These are phyloP conservation scores for Pituophis catenifer DNA, from an alignment of 2,113 vertebrate species.

Conservation along the genomic window DNA sequence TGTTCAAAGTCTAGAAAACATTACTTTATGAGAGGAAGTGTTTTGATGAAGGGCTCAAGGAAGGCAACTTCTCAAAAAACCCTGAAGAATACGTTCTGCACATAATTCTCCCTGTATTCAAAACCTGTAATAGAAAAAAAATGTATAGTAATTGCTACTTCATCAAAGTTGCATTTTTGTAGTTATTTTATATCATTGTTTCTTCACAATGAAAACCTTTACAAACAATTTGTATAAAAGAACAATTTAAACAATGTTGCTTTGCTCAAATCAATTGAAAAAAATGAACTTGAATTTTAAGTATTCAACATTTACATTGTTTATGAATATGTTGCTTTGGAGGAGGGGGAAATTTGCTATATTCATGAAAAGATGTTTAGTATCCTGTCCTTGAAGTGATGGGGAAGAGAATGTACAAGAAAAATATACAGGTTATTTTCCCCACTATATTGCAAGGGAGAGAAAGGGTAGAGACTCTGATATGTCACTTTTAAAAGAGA, in stretches of 20 bases:
- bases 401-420: neutral
- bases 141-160: neutral
- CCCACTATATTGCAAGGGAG: neutral
- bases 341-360: neutral
- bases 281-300: accelerated
- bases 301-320: neutral
- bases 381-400: neutral
- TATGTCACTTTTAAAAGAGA: neutral
- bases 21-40: neutral
- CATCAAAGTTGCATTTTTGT: neutral
- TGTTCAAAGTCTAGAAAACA: neutral
- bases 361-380: neutral
- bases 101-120: neutral
- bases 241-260: neutral
- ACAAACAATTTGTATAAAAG: neutral
- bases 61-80: too few relatives aligned
- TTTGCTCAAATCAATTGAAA: neutral
- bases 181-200: neutral
- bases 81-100: neutral
- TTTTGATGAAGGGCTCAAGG: neutral
- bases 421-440: neutral
- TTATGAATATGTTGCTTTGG: slow-evolving; percentile 13
- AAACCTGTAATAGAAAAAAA: neutral
- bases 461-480: neutral
- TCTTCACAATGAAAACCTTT: neutral